Evolutionary conservation across 2,888 invertebrate genomes (phyloP).

Genomic region (Trichopoda pennipes): DNA sequence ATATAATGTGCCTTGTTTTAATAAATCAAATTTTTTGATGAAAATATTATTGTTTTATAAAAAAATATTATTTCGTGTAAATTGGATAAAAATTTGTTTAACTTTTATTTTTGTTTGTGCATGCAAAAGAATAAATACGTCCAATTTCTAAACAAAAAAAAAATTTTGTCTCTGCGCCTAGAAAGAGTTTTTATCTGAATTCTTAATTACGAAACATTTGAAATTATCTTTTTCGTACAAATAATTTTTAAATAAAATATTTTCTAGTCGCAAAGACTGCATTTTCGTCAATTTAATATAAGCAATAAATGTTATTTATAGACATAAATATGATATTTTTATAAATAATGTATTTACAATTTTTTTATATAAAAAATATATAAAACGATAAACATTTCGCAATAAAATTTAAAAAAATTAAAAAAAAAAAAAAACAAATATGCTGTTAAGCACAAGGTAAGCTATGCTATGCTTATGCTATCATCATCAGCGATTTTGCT

Average conservation of each 20-base stretch:
- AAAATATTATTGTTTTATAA: neutral
- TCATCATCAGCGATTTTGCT: no score
- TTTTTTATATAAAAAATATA: constrained; percentile 1
- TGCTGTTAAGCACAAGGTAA: no score
- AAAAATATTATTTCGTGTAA: constrained; percentile 7
- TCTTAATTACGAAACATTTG: neutral
- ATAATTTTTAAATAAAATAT: neutral
- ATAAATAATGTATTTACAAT: neutral
- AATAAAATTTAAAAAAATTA: constrained; percentile 1
- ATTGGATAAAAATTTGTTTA: neutral
- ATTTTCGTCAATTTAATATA: neutral
- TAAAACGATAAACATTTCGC: constrained; percentile 4
- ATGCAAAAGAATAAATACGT: neutral
- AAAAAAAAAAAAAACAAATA: no score
- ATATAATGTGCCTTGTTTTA: constrained; percentile 44
- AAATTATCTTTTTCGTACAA: neutral
- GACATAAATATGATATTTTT: neutral
- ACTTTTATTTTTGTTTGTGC: neutral
- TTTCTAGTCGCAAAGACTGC: neutral
- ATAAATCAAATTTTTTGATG: constrained; percentile 7
- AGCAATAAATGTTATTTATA: constrained; percentile 2
- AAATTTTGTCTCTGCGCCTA: neutral
- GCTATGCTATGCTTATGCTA: no score
- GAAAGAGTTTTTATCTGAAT: neutral
- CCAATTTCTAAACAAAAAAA: neutral